Conservation (phyloP, 2,113 vertebrate genomes). For the Alaudala cheleensis region DNA sequence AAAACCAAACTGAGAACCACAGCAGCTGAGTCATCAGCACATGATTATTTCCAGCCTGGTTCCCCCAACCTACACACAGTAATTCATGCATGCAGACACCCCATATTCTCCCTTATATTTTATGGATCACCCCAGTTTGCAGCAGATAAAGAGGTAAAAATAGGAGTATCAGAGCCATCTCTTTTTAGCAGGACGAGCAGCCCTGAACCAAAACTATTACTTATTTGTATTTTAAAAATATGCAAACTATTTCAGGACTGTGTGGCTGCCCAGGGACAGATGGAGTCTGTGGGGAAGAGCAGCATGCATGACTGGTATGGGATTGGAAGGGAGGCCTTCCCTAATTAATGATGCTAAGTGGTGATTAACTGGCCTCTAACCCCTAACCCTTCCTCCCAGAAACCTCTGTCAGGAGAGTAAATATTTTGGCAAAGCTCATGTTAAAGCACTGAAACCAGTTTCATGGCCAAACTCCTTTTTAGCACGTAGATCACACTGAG, state of each 20-base stretch:
- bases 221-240: not conserved
- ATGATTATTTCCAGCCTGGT: not conserved
- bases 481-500: not conserved
- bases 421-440: not conserved
- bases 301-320: not conserved
- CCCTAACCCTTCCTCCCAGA: not conserved
- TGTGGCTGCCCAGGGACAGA: not conserved
- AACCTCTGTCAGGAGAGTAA: not conserved
- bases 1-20: not conserved
- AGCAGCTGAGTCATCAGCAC: not conserved
- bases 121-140: not conserved
- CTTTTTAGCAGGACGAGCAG: not conserved
- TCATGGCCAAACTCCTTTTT: not conserved
- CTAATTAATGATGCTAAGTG: not conserved
- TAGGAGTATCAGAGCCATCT: not conserved
- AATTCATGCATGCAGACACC: not conserved
- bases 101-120: not conserved
- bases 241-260: not conserved
- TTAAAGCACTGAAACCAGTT: not conserved
- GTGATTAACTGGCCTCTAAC: not conserved
- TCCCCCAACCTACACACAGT: not conserved
- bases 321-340: not conserved
- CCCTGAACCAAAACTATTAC: not conserved
- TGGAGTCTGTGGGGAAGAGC: not conserved
- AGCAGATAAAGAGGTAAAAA: not conserved